Evolutionary conservation across 2,888 invertebrate genomes (phyloP).

Genomic region (Gymnosoma rotundatum): DNA sequence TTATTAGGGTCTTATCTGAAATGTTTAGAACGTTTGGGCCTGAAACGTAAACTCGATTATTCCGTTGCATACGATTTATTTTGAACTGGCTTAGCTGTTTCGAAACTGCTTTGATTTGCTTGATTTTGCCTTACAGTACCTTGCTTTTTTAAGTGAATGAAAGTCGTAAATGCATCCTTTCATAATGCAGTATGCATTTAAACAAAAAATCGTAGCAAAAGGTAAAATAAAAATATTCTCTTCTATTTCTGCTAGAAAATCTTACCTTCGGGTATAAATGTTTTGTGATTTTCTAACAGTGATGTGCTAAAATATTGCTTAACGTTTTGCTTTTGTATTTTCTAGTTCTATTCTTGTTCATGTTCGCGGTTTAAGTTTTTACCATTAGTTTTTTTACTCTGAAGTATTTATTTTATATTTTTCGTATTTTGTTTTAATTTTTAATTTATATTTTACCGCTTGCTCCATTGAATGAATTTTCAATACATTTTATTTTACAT

Average conservation of each 20-base stretch:
- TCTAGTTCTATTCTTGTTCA: slow-evolving; percentile 12
- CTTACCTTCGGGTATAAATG: slow-evolving; percentile 66
- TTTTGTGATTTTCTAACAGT: slow-evolving; percentile 59
- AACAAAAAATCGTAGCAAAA: neutral
- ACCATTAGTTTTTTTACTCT: slow-evolving; percentile 43
- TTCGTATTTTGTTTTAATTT: slow-evolving; percentile 13
- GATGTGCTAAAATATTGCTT: slow-evolving; percentile 42
- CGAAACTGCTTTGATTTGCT: too few species aligned
- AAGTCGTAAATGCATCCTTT: neutral
- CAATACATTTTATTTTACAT: slow-evolving; percentile 21
- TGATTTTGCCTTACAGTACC: too few species aligned
- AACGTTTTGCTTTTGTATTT: slow-evolving; percentile 12
- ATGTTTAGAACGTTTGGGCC: too few species aligned
- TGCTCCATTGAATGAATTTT: slow-evolving; percentile 31
- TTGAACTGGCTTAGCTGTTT: too few species aligned
- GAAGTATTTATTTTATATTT: slow-evolving; percentile 14
- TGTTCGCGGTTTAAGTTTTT: slow-evolving; percentile 53
- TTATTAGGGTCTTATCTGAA: too few species aligned
- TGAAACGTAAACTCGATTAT: too few species aligned
- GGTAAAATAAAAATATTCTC: slow-evolving; percentile 19
- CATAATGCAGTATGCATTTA: neutral
- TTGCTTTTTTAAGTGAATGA: neutral
- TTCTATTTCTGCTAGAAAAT: slow-evolving; percentile 34
- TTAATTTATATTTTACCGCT: slow-evolving; percentile 27
- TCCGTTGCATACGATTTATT: too few species aligned